Evolutionary conservation across 2,888 invertebrate species (phyloP), one percentile per base, ranked within the genome.

Genomic region (Chloromyia formosa): DNA sequence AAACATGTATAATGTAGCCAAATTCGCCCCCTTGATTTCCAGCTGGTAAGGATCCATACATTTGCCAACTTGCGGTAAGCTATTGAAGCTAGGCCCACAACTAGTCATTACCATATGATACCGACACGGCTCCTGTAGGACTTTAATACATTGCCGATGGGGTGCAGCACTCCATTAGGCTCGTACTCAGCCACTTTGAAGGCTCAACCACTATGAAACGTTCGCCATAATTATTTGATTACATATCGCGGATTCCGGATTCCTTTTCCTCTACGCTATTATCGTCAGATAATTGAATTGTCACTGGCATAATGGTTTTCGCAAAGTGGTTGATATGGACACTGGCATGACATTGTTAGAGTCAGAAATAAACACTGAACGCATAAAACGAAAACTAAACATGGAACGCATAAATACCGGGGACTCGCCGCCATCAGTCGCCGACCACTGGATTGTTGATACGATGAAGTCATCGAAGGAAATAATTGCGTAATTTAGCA

Each of bases 231-330:
- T 68, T 68, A 68, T 68, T 68, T 68, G 53, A 68, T 68, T 68
- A 23, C 66, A 68, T 68, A 68, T 68, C 66, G 66, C 49, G 53
- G n/a, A n/a, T n/a, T 14, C 66, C 23, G 49, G 66, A 68, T 68
- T 68, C 45, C 66, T 68, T 68, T 68, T 68, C 49, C 53, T 45
- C 66, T 10, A 49, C 16, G 66, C 66, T 68, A 68, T 68, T 68
- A 68, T 68, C 49, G 66, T 22, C 53, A 49, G 23, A 68, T 68
- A 68, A 68, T 68, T 68, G 53, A 68, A 68, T 68, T 68, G 49
- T 68, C 49, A 49, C 49, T 64, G 22, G n/a, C n/a, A 23, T 18
- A 42, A 18, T 64, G 66, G n/a, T n/a, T n/a, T n/a, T 45, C 22
- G 22, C 14, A 12, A 49, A 49, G 49, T 49, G 49, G 49, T n/a